phyloP scores from a whole-genome alignment of 2,797 vertebrate genomes.

The Acestrorhynchus altus region DNA sequence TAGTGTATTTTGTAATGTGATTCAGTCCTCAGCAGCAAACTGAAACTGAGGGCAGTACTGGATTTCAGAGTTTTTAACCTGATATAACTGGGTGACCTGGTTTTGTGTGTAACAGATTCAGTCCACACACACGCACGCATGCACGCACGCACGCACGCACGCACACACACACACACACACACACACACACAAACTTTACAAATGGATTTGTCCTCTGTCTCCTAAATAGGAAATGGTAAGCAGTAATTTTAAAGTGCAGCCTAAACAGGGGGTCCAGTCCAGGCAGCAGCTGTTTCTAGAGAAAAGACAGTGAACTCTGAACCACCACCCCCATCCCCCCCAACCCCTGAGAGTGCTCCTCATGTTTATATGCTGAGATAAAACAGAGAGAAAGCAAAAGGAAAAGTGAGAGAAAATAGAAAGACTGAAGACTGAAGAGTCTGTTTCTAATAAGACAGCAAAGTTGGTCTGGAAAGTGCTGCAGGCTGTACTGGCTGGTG shows the following conservation, averaged over 20 bases:
- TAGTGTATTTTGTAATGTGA: too few relatives aligned
- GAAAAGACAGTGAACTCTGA: constrained; percentile 22
- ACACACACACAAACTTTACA: constrained; percentile 34
- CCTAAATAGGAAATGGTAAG: constrained; percentile 46
- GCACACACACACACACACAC: neutral
- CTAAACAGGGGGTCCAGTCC: constrained; percentile 44
- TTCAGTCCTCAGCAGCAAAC: too few relatives aligned
- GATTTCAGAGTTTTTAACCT: too few relatives aligned
- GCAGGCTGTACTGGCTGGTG: neutral
- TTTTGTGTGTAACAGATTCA: neutral
- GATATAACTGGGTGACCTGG: too few relatives aligned
- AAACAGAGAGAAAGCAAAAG: neutral
- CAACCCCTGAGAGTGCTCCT: neutral
- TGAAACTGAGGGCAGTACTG: too few relatives aligned
- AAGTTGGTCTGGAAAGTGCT: neutral
- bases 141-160: too few relatives aligned
- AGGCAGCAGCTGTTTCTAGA: constrained; percentile 43
- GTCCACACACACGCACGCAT: constrained; percentile 36
- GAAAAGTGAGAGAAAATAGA: neutral
- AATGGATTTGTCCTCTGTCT: constrained; percentile 40
- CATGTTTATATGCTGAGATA: neutral
- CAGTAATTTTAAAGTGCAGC: constrained; percentile 56
- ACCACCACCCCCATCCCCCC: constrained; percentile 4
- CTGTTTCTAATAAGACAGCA: constrained; percentile 45
- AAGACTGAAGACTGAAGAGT: constrained; percentile 4